Evolutionary conservation across 2,113 vertebrate genomes (phyloP).

Genomic region (Globicephala melas): DNA sequence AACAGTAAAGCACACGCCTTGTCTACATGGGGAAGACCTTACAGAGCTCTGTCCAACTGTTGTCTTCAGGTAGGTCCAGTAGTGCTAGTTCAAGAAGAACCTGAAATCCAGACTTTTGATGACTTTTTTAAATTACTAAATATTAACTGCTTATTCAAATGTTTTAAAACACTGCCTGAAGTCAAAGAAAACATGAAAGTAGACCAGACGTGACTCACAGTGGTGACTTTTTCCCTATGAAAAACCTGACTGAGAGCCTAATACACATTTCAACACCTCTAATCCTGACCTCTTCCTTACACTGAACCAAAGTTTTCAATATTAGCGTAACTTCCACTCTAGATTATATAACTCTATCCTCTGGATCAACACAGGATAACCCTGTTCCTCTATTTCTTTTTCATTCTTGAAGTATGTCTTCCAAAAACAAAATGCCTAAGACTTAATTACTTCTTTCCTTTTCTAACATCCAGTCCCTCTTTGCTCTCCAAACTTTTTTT

Average conservation of each 20-base stretch:
- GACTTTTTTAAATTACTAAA: not conserved
- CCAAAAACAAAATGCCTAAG: not conserved
- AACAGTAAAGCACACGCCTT: not conserved
- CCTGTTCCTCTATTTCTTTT: not conserved
- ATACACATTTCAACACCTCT: not conserved
- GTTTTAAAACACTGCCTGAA: not conserved
- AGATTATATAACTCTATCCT: not conserved
- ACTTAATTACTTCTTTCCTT: not conserved
- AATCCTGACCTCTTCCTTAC: not conserved
- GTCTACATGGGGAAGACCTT: not conserved
- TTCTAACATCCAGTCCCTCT: not conserved
- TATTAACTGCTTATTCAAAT: not conserved
- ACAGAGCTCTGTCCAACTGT: not conserved
- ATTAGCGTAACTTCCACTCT: not conserved
- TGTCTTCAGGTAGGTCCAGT: not conserved
- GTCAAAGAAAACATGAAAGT: not conserved
- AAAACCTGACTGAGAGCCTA: not conserved
- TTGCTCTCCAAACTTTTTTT: not conserved
- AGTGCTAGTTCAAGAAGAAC: not conserved
- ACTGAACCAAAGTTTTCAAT: not conserved
- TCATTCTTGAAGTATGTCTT: not conserved
- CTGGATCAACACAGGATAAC: not conserved
- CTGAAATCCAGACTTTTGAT: not conserved
- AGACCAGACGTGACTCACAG: not conserved
- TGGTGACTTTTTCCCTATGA: not conserved